Evolutionary conservation across 2,888 invertebrate genomes (phyloP), one percentile per base, ranked within the genome.

Genomic region (Perizoma flavofasciatum): DNA sequence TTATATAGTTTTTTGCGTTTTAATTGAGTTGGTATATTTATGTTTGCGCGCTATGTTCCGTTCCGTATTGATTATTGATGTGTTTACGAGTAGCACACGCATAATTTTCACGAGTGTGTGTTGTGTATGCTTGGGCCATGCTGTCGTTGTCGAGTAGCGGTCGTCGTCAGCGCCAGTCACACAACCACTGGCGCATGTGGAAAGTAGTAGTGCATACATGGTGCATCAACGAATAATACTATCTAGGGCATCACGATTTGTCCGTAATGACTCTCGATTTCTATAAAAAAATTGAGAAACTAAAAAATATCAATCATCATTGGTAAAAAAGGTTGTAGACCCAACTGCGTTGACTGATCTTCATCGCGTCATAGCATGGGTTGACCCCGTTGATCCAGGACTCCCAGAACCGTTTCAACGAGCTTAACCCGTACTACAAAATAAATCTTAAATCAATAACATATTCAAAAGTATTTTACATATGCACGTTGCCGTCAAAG

Each of bases 141-240:
- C 65, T 55, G 61, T 59, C 64, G 61, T 63, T 55, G 61, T 59
- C 64, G 60, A 57, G 65, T 68, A 59, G 53, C 65, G 55, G 56
- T 66, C 59, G 68, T 58, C 55, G 61, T 58, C 51, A 64, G 59
- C 55, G 61, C 58, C 51, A 63, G 70, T 70, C 74, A 75, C 73
- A 75, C 75, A 68, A 78, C 69, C 66, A 61, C 58, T 61, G 59
- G 56, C 64, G 61, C 56, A 49, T 59, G 61, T 71, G 72, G 74
- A 75, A 75, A 76, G 71, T 72, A 52, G 61, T 57, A 48, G 37
- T 45, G 49, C 50, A 59, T 60, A 59, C 60, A 55, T 61, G 54
- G 56, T 44, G 47, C 53, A 60, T 64, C 48, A 45, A 58, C 52
- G 55, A 55, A 50, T 51, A 40, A 44, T 43, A 55, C 55, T 6